Conservation (phyloP, 2,797 vertebrate genomes). For the Lithobates pipiens region DNA sequence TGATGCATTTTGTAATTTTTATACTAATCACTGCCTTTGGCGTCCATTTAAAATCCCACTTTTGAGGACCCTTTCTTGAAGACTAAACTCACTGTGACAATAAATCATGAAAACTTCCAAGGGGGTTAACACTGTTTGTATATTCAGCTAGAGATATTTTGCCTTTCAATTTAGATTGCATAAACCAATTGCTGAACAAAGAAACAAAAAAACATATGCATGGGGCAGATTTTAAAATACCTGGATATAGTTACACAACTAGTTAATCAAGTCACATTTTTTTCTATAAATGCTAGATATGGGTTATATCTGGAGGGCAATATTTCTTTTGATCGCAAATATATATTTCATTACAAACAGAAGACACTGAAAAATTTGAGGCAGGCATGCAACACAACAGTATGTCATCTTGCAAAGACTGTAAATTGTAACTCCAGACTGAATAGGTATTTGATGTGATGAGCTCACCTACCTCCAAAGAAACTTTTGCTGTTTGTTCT, state of each 20-base stretch:
- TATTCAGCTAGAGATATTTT: background rate
- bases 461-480: slow-evolving; percentile 84
- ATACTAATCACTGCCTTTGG: no score
- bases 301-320: slow-evolving; percentile 70
- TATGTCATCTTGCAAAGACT: slow-evolving; percentile 15
- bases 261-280: slow-evolving; percentile 65
- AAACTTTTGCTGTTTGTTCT: slow-evolving; percentile 81
- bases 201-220: background rate
- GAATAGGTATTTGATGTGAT: background rate
- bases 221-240: background rate
- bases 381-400: background rate
- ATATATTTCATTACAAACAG: slow-evolving; percentile 59
- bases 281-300: slow-evolving; percentile 66
- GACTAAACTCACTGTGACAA: no score
- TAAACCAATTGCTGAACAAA: background rate
- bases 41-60: no score
- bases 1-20: no score
- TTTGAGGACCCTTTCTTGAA: no score
- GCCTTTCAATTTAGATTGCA: background rate
- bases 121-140: background rate
- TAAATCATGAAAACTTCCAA: no score
- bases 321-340: slow-evolving; percentile 69
- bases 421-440: background rate
- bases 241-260: background rate
- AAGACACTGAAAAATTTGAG: slow-evolving; percentile 10